Evolutionary conservation across 2,888 invertebrate genomes (phyloP).

Genomic region (Lathronympha strigana): DNA sequence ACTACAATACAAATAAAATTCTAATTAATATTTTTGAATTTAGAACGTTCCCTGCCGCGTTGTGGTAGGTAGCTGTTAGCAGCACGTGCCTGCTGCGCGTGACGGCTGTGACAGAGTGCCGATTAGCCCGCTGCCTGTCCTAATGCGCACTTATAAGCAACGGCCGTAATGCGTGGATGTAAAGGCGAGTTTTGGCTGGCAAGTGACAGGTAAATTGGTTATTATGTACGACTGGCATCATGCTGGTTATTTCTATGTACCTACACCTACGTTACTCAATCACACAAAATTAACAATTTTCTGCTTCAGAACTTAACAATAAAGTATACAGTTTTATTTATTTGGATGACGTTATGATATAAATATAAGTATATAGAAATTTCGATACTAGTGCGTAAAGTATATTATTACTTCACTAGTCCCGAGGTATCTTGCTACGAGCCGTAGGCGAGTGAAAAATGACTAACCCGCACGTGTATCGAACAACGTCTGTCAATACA

Average conservation of each 20-base stretch:
- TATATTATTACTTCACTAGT: no score
- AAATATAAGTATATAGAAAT: no score
- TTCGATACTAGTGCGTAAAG: no score
- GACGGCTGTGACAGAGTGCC: constrained; percentile 72
- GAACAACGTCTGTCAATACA: no score
- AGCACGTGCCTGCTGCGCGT: constrained; percentile 56
- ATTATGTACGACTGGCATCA: background rate
- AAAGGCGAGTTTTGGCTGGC: constrained; percentile 1
- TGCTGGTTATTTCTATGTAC: background rate
- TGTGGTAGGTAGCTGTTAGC: constrained; percentile 44
- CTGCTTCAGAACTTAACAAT: no score
- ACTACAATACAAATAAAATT: constrained; percentile 23
- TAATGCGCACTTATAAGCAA: constrained; percentile 12
- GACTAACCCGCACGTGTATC: no score
- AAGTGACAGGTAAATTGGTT: background rate
- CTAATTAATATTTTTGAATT: constrained; percentile 38
- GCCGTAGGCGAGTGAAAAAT: no score
- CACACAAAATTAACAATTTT: no score
- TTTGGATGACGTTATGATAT: no score
- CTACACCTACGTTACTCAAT: background rate
- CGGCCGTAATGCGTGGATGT: background rate
- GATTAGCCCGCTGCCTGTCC: constrained; percentile 70
- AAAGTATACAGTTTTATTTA: no score
- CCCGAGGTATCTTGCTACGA: no score
- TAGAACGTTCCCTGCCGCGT: constrained; percentile 38